Evolutionary conservation across 1,140 invertebrate genomes (phyloP), one percentile per base, ranked within the genome.

Genomic region (Neelides sp.): DNA sequence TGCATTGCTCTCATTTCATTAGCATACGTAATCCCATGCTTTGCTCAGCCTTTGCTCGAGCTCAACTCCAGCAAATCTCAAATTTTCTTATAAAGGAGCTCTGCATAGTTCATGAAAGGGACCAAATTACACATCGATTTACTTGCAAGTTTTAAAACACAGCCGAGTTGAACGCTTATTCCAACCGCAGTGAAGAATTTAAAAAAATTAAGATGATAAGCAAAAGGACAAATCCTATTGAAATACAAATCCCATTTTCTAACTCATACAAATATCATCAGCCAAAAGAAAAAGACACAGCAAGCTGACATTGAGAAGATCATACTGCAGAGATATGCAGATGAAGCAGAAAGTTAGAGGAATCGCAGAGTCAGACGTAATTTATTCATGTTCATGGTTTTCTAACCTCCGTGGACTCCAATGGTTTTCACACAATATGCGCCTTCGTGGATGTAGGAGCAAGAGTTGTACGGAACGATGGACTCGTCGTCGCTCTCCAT

Each of bases 371-470:
- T 12, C 36, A 19, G 23, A 50, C 45, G 30, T 28, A 39, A 41
- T 17, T 22, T 26, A 40, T 35, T 19, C 17, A 13, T 30, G 17
- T n/a, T n/a, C n/a, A 32, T n/a, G 7, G 28, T n/a, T 32, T 8
- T 24, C 60, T 52, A 64, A 91, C 90, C 91, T 83, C 91, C 88
- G 66, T 81, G 94, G 63, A 93, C 76, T 48, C 91, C 92, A 50
- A 85, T 84, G 61, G 89, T 84, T 76, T 97, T 97, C 52, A 96
- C 79, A 69, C 92, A 96, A 69, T 82, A 95, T 59, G 80, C 74
- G 7, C 87, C 86, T 60, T 78, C 78, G 63, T 85, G 83, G 55
- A 95, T 82, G 57, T 75, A 71, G 57, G 79, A 74, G 64, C 91
- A 96, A 35, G 80, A 69, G 45, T 74, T 68, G 23, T 83, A 78